Percentiles rank a stretch among this genome's conserved stretches.
Evolutionary conservation across 2,113 vertebrate species (phyloP).

Genomic region (Podilymbus podiceps): DNA sequence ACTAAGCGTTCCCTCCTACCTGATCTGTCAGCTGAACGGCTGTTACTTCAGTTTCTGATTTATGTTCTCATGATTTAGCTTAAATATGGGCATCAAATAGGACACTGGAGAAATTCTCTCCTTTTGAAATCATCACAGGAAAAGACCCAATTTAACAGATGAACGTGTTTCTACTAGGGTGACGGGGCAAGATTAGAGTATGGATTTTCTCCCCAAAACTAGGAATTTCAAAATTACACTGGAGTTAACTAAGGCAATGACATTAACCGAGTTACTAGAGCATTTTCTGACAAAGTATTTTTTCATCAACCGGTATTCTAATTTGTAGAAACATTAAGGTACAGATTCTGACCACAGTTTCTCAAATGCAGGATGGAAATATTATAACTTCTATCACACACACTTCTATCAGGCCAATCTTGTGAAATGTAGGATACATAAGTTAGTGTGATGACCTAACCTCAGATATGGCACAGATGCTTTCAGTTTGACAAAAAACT

Average conservation of each 20-base stretch:
- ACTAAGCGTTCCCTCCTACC: not conserved
- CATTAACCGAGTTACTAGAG: not conserved
- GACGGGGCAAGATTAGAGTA: not conserved
- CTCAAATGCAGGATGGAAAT: not conserved
- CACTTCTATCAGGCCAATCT: not conserved
- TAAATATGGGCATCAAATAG: not conserved
- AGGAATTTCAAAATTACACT: not conserved
- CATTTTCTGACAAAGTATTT: not conserved
- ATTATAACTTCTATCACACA: accelerated
- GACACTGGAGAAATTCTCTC: not conserved
- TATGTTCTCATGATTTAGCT: constrained; percentile 26
- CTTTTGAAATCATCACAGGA: not conserved
- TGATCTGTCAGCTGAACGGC: constrained; percentile 19
- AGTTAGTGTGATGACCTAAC: not conserved
- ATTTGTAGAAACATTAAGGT: not conserved
- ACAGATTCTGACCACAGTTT: not conserved
- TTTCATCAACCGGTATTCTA: not conserved
- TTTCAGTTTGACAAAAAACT: not conserved
- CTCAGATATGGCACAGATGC: not conserved
- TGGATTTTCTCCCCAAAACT: not conserved
- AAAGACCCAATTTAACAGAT: not conserved
- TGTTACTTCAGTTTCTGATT: not conserved
- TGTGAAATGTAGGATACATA: not conserved
- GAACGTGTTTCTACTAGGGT: not conserved
- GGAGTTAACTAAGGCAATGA: not conserved